Evolutionary conservation across 2,888 invertebrate species (phyloP).

Genomic region (Siphonodentalium dalli): DNA sequence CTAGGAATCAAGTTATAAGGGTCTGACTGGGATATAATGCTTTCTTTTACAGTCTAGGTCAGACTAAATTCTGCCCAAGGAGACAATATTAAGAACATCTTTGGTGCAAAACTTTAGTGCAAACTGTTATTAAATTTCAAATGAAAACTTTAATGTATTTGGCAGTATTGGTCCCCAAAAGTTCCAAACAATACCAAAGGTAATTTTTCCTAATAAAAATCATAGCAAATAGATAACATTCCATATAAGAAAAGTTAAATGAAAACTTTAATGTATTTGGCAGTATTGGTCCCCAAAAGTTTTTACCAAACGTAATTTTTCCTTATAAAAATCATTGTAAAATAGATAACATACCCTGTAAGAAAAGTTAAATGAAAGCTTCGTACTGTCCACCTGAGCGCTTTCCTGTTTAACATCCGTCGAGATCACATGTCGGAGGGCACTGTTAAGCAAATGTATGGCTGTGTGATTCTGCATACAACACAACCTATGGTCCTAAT

Average conservation of each 20-base stretch:
- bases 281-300: not conserved
- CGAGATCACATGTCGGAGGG: slow-evolving; percentile 84
- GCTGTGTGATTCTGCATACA: slow-evolving; percentile 81
- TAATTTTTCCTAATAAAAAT: not conserved
- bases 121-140: too few relatives aligned
- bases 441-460: slow-evolving; percentile 93
- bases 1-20: too few relatives aligned
- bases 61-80: too few relatives aligned
- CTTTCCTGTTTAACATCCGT: slow-evolving; percentile 87
- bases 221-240: slow-evolving; percentile 11
- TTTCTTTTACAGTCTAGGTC: too few relatives aligned
- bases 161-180: not conserved
- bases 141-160: not conserved
- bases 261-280: not conserved
- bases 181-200: too few relatives aligned
- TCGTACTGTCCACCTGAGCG: slow-evolving; percentile 91
- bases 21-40: too few relatives aligned
- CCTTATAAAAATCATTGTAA: not conserved
- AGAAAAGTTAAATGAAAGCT: slow-evolving; percentile 94
- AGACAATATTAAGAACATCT: too few relatives aligned
- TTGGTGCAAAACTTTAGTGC: too few relatives aligned
- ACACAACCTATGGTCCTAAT: slow-evolving; percentile 37
- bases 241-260: too few relatives aligned
- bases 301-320: not conserved
- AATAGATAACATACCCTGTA: slow-evolving; percentile 34